Evolutionary conservation across 2,113 vertebrate species (phyloP), one percentile per base, ranked within the genome.

Genomic region (Rynchops niger): DNA sequence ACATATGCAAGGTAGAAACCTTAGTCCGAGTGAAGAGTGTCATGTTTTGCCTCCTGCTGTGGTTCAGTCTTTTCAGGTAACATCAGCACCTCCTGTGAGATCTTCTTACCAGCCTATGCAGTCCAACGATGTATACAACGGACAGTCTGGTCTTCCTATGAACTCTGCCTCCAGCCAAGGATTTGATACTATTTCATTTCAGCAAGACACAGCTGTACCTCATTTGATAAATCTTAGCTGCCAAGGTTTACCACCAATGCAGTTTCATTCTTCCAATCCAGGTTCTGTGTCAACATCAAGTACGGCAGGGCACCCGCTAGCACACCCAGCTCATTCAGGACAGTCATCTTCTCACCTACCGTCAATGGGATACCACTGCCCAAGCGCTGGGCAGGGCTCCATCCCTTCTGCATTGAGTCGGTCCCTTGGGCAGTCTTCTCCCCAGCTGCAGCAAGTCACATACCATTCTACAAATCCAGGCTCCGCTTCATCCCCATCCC

Each of bases 31-130:
- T 80, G 97, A 99, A 74, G 99, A 99, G 95, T 99, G 99, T 98
- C 99, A 99, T 71, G 98, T 98, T 86, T 88, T 98, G 86, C 82
- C 98, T 96, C 95, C 98, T 95, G 87, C 98, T 86, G 84, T 99
- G 94, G 97, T 98, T 91, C 98, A 98, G 94, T 97, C 98, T 96
- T 99, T 99, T 98, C 99, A 99, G 92, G 98, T 98, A 62, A 98
- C 98, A 96, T 97, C 98, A 88, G 95, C 98, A 92, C 97, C 99
- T 92, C 94, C 98, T 23, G 94, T 98, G 94, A 98, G 98, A 94
- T 98, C 98, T 94, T 98, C 99, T 91, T 99, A 99, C 97, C 98
- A 98, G 96, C 97, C 98, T 97, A 98, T 99, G 98, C 99, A 99
- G 97, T 98, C 98, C 94, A 98, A 96, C 32, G 91, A 99, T 78